Conservation (phyloP, 2,888 invertebrate species). For the Platypus cylindrus region DNA sequence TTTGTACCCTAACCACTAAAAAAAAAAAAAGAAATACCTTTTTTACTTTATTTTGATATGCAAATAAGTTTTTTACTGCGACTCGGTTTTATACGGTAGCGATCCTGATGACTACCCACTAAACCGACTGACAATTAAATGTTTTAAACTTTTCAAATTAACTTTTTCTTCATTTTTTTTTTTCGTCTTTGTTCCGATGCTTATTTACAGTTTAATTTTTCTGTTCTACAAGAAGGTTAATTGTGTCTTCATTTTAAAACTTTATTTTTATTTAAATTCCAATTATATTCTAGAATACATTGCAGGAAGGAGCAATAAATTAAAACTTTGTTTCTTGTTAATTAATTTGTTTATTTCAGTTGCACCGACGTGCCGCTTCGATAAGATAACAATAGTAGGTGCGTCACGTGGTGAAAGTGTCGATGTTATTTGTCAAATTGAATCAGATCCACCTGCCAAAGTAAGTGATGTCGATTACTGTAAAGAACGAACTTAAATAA, state of each 20-base stretch:
- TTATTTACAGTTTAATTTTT: no score
- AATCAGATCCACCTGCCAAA: slow-evolving; percentile 82
- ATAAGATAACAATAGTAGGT: slow-evolving; percentile 70
- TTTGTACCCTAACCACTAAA: slow-evolving; percentile 6
- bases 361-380: slow-evolving; percentile 67
- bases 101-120: no score
- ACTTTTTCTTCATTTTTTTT: no score
- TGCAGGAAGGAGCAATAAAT: background rate
- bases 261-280: no score
- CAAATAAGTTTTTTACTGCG: no score
- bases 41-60: slow-evolving; percentile 15
- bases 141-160: slow-evolving; percentile 14
- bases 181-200: no score
- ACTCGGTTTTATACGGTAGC: no score
- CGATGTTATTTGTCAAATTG: slow-evolving; percentile 78
- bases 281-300: background rate
- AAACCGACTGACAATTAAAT: slow-evolving; percentile 14
- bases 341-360: slow-evolving; percentile 45
- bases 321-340: slow-evolving; percentile 2
- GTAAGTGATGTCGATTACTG: slow-evolving; percentile 9
- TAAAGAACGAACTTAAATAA: no score
- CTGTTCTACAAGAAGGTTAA: no score
- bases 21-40: slow-evolving; percentile 7
- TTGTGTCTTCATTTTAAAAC: no score
- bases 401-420: slow-evolving; percentile 79